These are phyloP conservation scores for Austrolebias charrua DNA, from an alignment of 2,797 vertebrate species.

Conservation along the genomic window DNA sequence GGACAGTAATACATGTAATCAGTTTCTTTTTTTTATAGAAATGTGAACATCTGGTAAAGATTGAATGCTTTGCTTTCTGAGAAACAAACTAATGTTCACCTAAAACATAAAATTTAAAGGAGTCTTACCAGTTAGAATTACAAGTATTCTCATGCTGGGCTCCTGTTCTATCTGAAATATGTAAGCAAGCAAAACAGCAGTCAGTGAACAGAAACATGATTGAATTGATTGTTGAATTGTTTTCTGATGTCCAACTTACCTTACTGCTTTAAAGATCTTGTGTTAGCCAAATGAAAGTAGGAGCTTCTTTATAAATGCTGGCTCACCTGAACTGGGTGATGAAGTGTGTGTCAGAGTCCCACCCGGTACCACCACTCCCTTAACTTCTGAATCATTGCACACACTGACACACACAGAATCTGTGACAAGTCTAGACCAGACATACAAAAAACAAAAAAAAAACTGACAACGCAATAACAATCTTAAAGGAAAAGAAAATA, in stretches of 20 bases:
- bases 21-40: background rate
- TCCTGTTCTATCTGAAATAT: constrained; percentile 35
- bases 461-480: too few relatives aligned
- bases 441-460: too few relatives aligned
- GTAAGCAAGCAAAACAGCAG: constrained; percentile 1
- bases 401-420: constrained; percentile 26
- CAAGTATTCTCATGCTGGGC: constrained; percentile 62
- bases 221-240: background rate
- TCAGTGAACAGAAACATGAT: constrained; percentile 10
- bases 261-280: background rate
- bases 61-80: background rate
- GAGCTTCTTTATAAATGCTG: constrained; percentile 74
- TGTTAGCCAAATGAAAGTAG: background rate
- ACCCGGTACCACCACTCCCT: constrained; percentile 76
- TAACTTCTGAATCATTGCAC: constrained; percentile 65
- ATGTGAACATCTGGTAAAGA: background rate
- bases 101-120: background rate
- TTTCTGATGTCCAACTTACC: constrained; percentile 24
- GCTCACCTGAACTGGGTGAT: constrained; percentile 82
- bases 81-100: background rate
- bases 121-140: constrained; percentile 74
- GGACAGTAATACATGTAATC: background rate
- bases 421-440: too few relatives aligned
- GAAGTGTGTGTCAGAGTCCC: constrained; percentile 86
- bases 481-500: too few relatives aligned